Conservation (phyloP, 2,113 vertebrate species). For the Heptranchias perlo region DNA sequence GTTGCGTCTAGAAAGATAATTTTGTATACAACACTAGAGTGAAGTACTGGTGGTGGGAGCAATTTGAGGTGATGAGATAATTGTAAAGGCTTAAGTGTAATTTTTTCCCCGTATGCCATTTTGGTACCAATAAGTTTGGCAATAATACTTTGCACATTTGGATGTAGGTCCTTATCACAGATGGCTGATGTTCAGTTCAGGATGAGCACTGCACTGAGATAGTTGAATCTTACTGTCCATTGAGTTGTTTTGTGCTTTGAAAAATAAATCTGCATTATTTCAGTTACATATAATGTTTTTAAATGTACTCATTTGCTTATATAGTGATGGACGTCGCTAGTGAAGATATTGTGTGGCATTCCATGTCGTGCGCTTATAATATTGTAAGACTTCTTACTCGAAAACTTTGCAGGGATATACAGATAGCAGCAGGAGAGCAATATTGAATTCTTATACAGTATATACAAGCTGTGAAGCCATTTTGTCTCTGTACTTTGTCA, state of each 20-base stretch:
- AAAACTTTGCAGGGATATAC: neutral
- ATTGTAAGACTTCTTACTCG: neutral
- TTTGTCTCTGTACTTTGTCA: neutral
- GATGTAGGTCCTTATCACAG: neutral
- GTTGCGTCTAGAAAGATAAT: neutral
- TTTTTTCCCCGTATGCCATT: neutral
- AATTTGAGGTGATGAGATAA: neutral
- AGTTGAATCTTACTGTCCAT: neutral
- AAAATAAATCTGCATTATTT: neutral
- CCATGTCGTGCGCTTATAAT: neutral
- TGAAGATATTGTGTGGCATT: neutral
- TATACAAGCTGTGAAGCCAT: neutral
- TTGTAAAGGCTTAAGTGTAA: neutral
- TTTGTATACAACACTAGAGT: neutral
- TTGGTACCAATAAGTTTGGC: neutral
- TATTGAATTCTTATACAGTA: neutral
- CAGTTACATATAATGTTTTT: neutral
- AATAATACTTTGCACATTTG: neutral
- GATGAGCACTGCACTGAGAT: neutral
- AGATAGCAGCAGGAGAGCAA: neutral
- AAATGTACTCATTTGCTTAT: neutral
- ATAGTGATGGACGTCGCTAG: too few species aligned
- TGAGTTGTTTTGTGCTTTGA: neutral
- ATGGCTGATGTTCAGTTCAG: neutral
- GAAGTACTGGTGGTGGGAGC: neutral